phyloP scores from a whole-genome alignment of 2,797 vertebrate genomes.

The Hippopotamyrus pictus region DNA sequence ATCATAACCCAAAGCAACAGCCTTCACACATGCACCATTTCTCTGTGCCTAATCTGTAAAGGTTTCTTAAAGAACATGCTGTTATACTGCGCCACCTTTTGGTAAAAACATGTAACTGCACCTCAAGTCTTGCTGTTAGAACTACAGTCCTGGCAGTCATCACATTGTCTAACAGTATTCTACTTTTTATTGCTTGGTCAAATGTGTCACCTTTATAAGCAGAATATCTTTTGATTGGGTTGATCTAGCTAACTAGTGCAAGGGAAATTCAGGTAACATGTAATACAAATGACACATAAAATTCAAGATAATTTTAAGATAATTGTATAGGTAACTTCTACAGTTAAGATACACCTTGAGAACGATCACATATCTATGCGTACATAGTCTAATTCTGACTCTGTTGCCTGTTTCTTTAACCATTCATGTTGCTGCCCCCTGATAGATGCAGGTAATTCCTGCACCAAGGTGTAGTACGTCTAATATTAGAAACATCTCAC shows the following conservation, averaged over 20 bases:
- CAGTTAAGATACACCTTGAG: background rate
- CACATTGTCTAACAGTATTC: background rate
- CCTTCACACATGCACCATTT: constrained; percentile 3
- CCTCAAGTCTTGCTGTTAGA: background rate
- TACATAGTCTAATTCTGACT: background rate
- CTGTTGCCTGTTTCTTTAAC: background rate
- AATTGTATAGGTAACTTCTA: background rate
- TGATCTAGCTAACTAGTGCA: constrained; percentile 3
- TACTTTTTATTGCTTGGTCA: background rate
- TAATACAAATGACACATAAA: background rate
- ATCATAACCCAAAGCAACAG: background rate
- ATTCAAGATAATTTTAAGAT: background rate
- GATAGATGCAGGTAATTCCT: background rate
- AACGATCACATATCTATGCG: background rate
- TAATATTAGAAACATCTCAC: background rate
- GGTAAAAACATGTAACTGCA: background rate
- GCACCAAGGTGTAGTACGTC: background rate
- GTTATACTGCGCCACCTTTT: background rate
- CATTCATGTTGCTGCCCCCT: background rate
- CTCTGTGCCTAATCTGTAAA: background rate
- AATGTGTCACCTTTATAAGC: background rate
- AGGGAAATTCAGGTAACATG: background rate
- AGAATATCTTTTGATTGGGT: background rate
- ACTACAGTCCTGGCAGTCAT: background rate
- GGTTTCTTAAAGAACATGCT: background rate